Percentiles rank a stretch among this genome's conserved stretches.
These are phyloP conservation scores for Procambarus virginalis DNA, from an alignment of 1,140 invertebrate species.

Conservation along the genomic window DNA sequence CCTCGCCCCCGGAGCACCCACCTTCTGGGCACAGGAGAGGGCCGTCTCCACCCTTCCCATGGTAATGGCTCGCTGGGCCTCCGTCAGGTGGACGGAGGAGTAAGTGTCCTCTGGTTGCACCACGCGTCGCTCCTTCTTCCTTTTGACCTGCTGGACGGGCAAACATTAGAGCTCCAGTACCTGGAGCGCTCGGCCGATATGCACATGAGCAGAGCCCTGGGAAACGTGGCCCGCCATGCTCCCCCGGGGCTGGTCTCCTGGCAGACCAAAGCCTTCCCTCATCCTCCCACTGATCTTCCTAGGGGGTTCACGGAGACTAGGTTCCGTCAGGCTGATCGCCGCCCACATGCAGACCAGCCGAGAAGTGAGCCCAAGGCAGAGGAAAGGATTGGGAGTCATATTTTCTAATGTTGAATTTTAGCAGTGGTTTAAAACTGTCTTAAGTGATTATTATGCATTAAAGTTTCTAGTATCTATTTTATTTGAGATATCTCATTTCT, in stretches of 20 bases:
- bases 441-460: not conserved
- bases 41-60: slow-evolving; percentile 69
- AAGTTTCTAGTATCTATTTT: not conserved
- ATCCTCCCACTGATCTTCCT: not conserved
- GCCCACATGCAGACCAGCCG: too few relatives aligned
- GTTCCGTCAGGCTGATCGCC: too few relatives aligned
- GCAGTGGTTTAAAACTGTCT: not conserved
- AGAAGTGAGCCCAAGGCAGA: too few relatives aligned
- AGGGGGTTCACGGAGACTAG: not conserved
- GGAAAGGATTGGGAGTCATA: too few relatives aligned
- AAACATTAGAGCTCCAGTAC: slow-evolving; percentile 2
- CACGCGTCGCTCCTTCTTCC: slow-evolving; percentile 64
- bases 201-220: not conserved
- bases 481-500: not conserved
- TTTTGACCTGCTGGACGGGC: slow-evolving; percentile 65
- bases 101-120: slow-evolving; percentile 66
- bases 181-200: not conserved
- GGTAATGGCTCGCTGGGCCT: slow-evolving; percentile 67
- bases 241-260: not conserved
- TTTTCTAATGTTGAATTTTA: too few relatives aligned
- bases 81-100: slow-evolving; percentile 62
- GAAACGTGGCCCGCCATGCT: not conserved
- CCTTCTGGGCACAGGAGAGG: slow-evolving; percentile 72
- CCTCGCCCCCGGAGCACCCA: not conserved
- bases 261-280: not conserved